Conservation (phyloP, 2,113 vertebrate species). For the Eira barbara region DNA sequence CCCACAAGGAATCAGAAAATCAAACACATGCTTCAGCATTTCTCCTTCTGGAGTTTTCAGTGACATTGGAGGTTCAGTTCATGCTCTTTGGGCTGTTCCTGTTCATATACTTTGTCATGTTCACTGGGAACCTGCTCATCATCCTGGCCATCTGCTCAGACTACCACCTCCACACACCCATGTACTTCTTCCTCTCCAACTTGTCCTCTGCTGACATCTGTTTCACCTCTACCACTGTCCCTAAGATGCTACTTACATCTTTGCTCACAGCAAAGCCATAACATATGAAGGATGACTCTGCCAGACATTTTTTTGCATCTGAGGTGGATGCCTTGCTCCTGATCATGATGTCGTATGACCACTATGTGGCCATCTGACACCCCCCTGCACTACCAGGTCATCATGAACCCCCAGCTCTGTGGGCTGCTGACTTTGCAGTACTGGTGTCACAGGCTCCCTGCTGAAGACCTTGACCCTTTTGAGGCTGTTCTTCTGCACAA, state of each 20-base stretch:
- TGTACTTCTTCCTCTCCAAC: neutral
- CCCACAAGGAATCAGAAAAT: neutral
- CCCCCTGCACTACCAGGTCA: neutral
- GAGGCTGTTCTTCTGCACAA: constrained; percentile 9
- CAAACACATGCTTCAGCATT: neutral
- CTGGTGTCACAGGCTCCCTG: constrained; percentile 25
- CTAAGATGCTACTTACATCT: neutral
- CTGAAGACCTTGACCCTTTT: constrained; percentile 14
- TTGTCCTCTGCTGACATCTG: neutral
- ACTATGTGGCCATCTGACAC: neutral
- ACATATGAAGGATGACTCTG: neutral
- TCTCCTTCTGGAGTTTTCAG: neutral
- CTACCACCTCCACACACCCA: neutral
- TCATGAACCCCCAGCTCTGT: constrained; percentile 2
- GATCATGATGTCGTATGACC: constrained; percentile 36
- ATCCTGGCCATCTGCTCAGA: neutral
- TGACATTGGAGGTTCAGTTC: neutral
- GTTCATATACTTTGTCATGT: neutral
- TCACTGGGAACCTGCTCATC: neutral
- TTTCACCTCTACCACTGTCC: neutral
- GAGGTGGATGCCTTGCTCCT: neutral
- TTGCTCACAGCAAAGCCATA: neutral
- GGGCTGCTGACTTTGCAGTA: neutral
- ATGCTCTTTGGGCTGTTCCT: neutral
- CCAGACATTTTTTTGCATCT: too few species aligned